Base-by-base conservation (phyloP, 2,888 invertebrate species). In the Halocaridina rubra region DNA sequence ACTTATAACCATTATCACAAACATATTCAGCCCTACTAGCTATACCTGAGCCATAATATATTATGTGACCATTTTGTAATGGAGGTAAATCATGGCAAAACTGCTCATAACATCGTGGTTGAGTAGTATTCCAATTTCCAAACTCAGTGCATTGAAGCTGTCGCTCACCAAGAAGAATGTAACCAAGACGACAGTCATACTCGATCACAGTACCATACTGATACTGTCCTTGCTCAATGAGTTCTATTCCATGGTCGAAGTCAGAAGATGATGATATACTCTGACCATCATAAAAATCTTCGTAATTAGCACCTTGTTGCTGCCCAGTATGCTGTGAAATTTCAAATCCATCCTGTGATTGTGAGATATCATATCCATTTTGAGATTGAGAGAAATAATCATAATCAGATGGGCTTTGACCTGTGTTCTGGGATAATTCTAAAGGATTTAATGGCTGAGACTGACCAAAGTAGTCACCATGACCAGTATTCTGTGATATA, bases 41-140 rank as follows among this genome's bases (percentile, higher is more conserved):
- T 8, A 80, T 22, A 3, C 88, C 86, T 16, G 88, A 86, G 4
- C 88, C 86, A 75, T 78, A 71, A 33, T 88, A 88, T 22, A 76
- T 67, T 8, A 84, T 75, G 39, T 74, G 74, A n/a, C 86, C 86
- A 84, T 88, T 86, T 8, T 22, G 33, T 24, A 86, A 29, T 10
- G 81, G 7, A 13, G 53, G 67, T 3, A 88, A 33, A 32, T 80
- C 84, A 5, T 78, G 61, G 61, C 88, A 88, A 27, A 81, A 81
- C 16, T 84, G 77, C 24, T 86, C 84, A 78, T 88, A 86, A 67
- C 88, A 88, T 5, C 29, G 57, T 30, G 88, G 88, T 33, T 77
- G 72, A 16, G 86, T 80, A n/a, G 27, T n/a, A 75, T 88, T 81
- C 88, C 88, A 88, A 13, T 88, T 79, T 2, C 86, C 86, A 10